phyloP scores from a whole-genome alignment of 64 coral and sea anemone genomes.

The Actinia tenebrosa region DNA sequence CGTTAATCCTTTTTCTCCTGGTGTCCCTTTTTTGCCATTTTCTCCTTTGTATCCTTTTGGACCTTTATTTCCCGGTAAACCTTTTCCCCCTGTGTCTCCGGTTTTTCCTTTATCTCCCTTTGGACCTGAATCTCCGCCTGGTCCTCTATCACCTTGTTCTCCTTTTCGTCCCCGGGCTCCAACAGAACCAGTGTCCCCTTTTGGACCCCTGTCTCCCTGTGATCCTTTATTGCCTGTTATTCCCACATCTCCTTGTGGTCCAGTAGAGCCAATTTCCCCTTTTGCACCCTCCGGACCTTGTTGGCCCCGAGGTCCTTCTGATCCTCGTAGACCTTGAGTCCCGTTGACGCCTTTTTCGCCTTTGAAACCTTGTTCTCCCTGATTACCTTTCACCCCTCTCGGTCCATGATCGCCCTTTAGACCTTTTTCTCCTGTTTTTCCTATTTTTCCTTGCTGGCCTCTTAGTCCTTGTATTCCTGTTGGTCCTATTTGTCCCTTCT shows the following conservation, averaged over 20 bases:
- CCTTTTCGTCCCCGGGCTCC: background rate
- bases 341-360: background rate
- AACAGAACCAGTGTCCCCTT: conserved; percentile 30
- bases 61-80: background rate
- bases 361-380: background rate
- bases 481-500: conserved; percentile 17
- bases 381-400: conserved; percentile 9
- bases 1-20: background rate
- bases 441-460: conserved; percentile 11
- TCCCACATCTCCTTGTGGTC: background rate
- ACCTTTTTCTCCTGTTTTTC: conserved; percentile 5
- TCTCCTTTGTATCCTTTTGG: background rate
- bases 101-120: conserved; percentile 2
- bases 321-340: background rate
- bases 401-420: background rate
- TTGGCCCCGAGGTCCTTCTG: background rate
- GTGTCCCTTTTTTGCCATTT: background rate
- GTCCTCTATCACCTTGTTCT: background rate
- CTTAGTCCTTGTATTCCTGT: conserved; percentile 1
- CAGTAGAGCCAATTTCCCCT: conserved; percentile 8
- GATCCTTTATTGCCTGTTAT: background rate
- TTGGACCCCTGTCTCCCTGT: background rate
- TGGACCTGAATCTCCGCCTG: background rate
- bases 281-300: conserved; percentile 15
- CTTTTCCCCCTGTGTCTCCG: background rate